phyloP scores from a whole-genome alignment of 2,888 invertebrate species.

The Acrobeloides nanus region DNA sequence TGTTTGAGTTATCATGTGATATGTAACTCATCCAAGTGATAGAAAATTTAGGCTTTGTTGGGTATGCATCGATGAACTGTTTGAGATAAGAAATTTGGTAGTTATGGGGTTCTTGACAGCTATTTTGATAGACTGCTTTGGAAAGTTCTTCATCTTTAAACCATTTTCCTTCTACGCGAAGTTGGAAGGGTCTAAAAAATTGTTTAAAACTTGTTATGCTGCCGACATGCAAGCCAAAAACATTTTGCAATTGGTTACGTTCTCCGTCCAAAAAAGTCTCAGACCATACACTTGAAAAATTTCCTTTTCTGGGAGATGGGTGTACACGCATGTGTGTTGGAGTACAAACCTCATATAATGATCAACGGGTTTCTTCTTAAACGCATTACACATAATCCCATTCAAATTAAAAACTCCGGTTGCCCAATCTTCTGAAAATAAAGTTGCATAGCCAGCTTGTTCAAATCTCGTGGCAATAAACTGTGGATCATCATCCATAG shows the following conservation, averaged over 20 bases:
- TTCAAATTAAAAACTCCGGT: slow-evolving; percentile 15
- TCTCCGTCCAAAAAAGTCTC: too few relatives aligned
- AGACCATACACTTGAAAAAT: too few relatives aligned
- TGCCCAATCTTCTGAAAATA: slow-evolving; percentile 36
- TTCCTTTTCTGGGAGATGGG: too few relatives aligned
- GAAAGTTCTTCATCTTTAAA: slow-evolving; percentile 8
- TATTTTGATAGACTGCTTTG: too few relatives aligned
- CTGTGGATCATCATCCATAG: slow-evolving; percentile 17
- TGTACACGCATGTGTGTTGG: too few relatives aligned
- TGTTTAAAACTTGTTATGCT: too few relatives aligned
- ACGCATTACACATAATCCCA: slow-evolving; percentile 17
- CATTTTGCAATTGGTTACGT: too few relatives aligned
- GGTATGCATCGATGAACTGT: slow-evolving; percentile 12
- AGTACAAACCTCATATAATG: slow-evolving; percentile 13
- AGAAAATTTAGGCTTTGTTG: slow-evolving; percentile 12
- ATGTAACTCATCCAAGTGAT: slow-evolving; percentile 14
- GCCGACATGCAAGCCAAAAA: too few relatives aligned
- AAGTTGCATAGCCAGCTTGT: slow-evolving; percentile 19
- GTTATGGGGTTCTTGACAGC: slow-evolving; percentile 13
- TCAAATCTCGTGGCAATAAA: slow-evolving; percentile 10
- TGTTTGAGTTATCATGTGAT: slow-evolving; percentile 14
- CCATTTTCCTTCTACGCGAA: slow-evolving; percentile 14
- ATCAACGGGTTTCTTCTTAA: slow-evolving; percentile 8
- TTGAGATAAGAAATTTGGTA: slow-evolving; percentile 11
- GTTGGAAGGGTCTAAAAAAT: slow-evolving; percentile 17